A percentile compares a stretch with the other conserved stretches of the same genome.
Evolutionary conservation across 1,140 invertebrate genomes (phyloP).

Genomic region (Glossosoma conforme): DNA sequence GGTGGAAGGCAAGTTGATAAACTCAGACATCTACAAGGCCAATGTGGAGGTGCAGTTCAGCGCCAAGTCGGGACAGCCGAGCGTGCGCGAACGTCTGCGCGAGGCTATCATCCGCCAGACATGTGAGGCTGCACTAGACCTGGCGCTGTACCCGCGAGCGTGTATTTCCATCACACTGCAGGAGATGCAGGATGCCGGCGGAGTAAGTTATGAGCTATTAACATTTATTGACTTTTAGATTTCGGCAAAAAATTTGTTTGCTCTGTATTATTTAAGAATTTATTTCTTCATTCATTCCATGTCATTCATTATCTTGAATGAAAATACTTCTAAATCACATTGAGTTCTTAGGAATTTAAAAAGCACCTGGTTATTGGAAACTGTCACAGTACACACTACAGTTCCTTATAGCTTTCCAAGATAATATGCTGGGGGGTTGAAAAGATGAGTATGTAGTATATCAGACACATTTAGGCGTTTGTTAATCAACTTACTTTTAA

Average conservation of each 20-base stretch:
- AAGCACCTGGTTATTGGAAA: too few species aligned
- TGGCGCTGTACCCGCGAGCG: slow-evolving; percentile 69
- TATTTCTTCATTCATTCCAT: slow-evolving; percentile 12
- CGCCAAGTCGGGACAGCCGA: slow-evolving; percentile 69
- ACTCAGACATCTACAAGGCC: slow-evolving; percentile 73
- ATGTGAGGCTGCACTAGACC: slow-evolving; percentile 67
- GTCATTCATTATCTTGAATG: too few species aligned
- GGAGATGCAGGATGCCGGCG: slow-evolving; percentile 80
- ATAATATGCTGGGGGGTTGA: too few species aligned
- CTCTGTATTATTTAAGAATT: slow-evolving; percentile 8
- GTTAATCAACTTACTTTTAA: too few species aligned
- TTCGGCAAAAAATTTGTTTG: slow-evolving; percentile 4
- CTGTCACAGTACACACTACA: too few species aligned
- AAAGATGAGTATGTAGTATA: too few species aligned
- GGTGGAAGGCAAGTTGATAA: slow-evolving; percentile 69
- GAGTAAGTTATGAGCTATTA: slow-evolving; percentile 52
- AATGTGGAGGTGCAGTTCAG: slow-evolving; percentile 72
- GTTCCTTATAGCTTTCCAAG: too few species aligned
- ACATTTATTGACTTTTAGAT: slow-evolving; percentile 10
- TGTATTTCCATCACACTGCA: slow-evolving; percentile 75
- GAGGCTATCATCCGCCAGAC: slow-evolving; percentile 72
- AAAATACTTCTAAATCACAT: too few species aligned
- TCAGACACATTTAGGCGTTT: too few species aligned
- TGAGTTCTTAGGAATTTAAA: too few species aligned
- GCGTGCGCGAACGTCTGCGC: slow-evolving; percentile 64